phyloP scores from a whole-genome alignment of 2,888 invertebrate species.

The Agrochola circellaris region DNA sequence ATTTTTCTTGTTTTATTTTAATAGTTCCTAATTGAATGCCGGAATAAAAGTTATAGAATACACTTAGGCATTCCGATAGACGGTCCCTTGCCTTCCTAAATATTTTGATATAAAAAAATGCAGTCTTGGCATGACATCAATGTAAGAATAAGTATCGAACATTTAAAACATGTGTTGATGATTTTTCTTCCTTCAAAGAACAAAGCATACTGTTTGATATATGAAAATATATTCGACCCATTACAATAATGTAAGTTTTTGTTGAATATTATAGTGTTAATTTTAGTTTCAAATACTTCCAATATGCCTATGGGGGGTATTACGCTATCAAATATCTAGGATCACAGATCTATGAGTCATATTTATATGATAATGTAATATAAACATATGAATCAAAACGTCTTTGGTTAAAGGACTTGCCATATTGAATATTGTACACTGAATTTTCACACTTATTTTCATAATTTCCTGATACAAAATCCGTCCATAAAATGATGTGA shows the following conservation, averaged over 20 bases:
- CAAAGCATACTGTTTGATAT: background rate
- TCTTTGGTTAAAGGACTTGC: too few species aligned
- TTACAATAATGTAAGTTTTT: background rate
- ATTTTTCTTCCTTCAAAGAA: background rate
- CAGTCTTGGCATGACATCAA: background rate
- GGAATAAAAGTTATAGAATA: background rate
- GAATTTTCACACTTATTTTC: too few species aligned
- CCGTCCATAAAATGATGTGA: too few species aligned
- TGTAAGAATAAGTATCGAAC: background rate
- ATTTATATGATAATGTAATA: too few species aligned
- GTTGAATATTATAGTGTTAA: background rate
- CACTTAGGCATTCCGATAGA: background rate
- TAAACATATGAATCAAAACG: too few species aligned
- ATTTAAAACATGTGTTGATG: background rate
- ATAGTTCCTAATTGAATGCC: background rate
- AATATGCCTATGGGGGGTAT: background rate
- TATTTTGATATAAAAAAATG: background rate
- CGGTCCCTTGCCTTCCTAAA: background rate
- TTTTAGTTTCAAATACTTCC: background rate
- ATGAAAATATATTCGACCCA: background rate
- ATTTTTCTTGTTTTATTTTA: background rate
- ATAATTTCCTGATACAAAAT: too few species aligned
- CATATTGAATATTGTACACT: too few species aligned
- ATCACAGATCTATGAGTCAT: too few species aligned
- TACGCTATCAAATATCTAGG: too few species aligned